Evolutionary conservation across 2,888 invertebrate genomes (phyloP), one percentile per base, ranked within the genome.

Genomic region (Rhagophthalmus giganteus): DNA sequence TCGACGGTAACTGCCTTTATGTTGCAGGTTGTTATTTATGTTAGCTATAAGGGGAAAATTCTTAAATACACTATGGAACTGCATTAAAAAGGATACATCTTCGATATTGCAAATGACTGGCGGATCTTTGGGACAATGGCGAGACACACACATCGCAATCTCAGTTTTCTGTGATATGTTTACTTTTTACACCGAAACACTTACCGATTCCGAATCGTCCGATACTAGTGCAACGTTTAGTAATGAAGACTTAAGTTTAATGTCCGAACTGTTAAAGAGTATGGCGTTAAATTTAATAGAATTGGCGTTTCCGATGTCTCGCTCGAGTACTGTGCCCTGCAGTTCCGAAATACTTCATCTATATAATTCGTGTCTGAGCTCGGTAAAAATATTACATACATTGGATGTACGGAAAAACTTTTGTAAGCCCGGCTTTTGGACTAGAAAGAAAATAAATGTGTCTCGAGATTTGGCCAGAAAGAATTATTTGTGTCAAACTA

Each of bases 341-440:
- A 69, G 70, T n/a, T 63, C 67, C 2, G 74, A 74, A 64, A 63
- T 73, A 15, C 59, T 70, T 1, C 74, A 74, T 57, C 59, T 75
- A 24, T 75, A 75, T 48, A 62, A 65, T 45, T 66, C 71, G 2
- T 72, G 72, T 48, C 49, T 75, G 27, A 69, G 65, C 37, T 71
- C 72, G 44, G 68, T 74, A 1, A 71, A 72, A 55, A 71, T 72
- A 63, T 78, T 97, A 52, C 88, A 96, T 75, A 87, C 86, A 9
- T 81, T 97, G 12, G 96, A 98, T 77, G 80, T 88, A 14, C 82
- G 97, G 14, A 80, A 90, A 38, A 82, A 82, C 35, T 90, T 90
- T 67, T 90, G 90, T 64, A 70, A 69, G 20, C 40, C 61, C 2
- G 71, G 69, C 6, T 75, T 75, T 54, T 75, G 75, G 75, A 74